phyloP scores from a whole-genome alignment of 2,797 vertebrate species.

The Sebastes iracundus region DNA sequence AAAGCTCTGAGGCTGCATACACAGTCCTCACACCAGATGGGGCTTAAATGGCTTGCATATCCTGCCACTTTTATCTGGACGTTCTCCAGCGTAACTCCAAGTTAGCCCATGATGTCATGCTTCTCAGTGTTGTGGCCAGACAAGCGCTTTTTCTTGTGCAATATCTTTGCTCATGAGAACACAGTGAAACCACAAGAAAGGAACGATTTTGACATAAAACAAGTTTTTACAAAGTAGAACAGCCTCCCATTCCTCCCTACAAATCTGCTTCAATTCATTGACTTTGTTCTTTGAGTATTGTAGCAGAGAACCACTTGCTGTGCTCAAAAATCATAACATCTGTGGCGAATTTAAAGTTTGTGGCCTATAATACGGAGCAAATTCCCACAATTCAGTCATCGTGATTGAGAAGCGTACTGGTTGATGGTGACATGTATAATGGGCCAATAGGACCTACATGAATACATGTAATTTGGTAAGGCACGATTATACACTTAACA shows the following conservation, averaged over 20 bases:
- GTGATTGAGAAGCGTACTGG: constrained; percentile 55
- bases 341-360: constrained; percentile 51
- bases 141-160: constrained; percentile 18
- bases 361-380: constrained; percentile 37
- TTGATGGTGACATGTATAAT: constrained; percentile 11
- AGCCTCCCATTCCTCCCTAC: constrained; percentile 43
- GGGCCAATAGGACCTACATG: background rate
- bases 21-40: constrained; percentile 59
- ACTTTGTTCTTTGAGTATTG: constrained; percentile 43
- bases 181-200: constrained; percentile 54
- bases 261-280: constrained; percentile 59
- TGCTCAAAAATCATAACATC: constrained; percentile 22
- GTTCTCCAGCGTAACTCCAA: constrained; percentile 51
- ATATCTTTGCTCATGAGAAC: constrained; percentile 20
- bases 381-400: constrained; percentile 50
- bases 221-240: constrained; percentile 38
- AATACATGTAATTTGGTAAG: background rate
- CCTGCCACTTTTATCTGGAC: constrained; percentile 69
- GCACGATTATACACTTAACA: background rate
- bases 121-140: constrained; percentile 47
- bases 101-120: constrained; percentile 56
- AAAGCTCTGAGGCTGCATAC: constrained; percentile 49
- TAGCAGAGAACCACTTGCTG: constrained; percentile 15
- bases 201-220: constrained; percentile 33
- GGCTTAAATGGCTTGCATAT: constrained; percentile 59